Evolutionary conservation across 2,888 invertebrate species (phyloP).

Genomic region (Ochropleura plecta): DNA sequence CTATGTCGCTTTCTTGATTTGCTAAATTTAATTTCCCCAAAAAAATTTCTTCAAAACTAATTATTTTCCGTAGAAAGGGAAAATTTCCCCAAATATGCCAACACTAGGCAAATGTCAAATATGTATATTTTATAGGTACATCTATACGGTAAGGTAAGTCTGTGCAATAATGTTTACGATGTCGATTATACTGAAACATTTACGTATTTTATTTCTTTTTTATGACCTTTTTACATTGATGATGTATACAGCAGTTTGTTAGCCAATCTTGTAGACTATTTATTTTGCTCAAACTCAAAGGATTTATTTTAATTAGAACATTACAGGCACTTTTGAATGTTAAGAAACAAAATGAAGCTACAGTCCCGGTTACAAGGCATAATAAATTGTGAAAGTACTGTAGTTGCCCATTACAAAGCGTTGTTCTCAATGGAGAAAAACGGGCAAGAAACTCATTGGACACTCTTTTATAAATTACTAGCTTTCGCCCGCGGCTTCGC

Average conservation of each 20-base stretch:
- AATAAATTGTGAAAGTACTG: too few relatives aligned
- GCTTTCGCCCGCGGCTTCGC: too few relatives aligned
- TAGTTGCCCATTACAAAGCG: too few relatives aligned
- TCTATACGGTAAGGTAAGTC: slow-evolving; percentile 4
- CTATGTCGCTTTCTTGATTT: not conserved
- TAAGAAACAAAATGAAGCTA: too few relatives aligned
- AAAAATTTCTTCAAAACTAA: not conserved
- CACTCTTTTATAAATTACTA: too few relatives aligned
- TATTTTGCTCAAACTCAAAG: not conserved
- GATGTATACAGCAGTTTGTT: not conserved
- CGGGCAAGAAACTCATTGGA: too few relatives aligned
- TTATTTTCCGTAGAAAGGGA: not conserved
- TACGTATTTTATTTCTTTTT: slow-evolving; percentile 19
- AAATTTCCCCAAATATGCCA: not conserved
- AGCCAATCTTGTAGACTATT: not conserved
- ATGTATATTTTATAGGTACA: not conserved
- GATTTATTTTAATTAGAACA: too few relatives aligned
- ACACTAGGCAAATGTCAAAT: not conserved
- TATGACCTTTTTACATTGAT: not conserved
- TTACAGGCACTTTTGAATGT: too few relatives aligned
- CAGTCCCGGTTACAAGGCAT: too few relatives aligned
- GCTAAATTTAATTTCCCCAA: not conserved
- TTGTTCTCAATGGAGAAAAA: too few relatives aligned
- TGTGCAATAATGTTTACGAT: slow-evolving; percentile 33
- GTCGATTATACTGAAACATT: slow-evolving; percentile 11